phyloP scores from a whole-genome alignment of 2,888 invertebrate species.

The Drosophila buzzatii region DNA sequence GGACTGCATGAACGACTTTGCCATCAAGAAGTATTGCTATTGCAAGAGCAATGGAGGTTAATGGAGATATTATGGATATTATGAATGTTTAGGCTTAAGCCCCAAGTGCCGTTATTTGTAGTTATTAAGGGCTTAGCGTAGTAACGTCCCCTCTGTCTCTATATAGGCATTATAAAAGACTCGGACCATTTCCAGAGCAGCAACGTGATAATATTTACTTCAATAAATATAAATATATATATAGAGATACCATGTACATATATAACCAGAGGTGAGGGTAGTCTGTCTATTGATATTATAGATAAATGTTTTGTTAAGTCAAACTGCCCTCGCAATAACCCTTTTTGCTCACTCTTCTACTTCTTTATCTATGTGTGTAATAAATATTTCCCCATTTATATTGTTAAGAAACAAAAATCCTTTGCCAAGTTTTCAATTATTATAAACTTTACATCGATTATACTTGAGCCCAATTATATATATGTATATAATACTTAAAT shows the following conservation, averaged over 20 bases:
- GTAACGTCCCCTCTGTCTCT: not conserved
- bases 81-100: slow-evolving; percentile 22
- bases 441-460: not conserved
- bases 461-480: not conserved
- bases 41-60: slow-evolving; percentile 82
- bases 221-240: slow-evolving; percentile 3
- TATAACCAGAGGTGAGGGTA: slow-evolving; percentile 2
- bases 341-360: slow-evolving; percentile 20
- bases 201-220: slow-evolving; percentile 54
- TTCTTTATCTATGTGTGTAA: not conserved
- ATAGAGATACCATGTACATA: slow-evolving; percentile 2
- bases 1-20: slow-evolving; percentile 86
- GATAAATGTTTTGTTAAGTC: not conserved
- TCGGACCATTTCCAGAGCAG: slow-evolving; percentile 39
- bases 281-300: not conserved
- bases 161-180: slow-evolving; percentile 35
- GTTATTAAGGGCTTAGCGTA: slow-evolving; percentile 33
- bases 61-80: not conserved
- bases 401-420: not conserved
- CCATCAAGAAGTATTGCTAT: slow-evolving; percentile 87
- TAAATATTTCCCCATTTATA: slow-evolving; percentile 16
- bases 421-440: slow-evolving; percentile 35
- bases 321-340: not conserved
- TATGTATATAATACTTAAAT: slow-evolving; percentile 21
- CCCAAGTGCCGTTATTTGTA: slow-evolving; percentile 57